phyloP scores from a whole-genome alignment of 1,140 invertebrate species.

The Drosophila sturtevanti region DNA sequence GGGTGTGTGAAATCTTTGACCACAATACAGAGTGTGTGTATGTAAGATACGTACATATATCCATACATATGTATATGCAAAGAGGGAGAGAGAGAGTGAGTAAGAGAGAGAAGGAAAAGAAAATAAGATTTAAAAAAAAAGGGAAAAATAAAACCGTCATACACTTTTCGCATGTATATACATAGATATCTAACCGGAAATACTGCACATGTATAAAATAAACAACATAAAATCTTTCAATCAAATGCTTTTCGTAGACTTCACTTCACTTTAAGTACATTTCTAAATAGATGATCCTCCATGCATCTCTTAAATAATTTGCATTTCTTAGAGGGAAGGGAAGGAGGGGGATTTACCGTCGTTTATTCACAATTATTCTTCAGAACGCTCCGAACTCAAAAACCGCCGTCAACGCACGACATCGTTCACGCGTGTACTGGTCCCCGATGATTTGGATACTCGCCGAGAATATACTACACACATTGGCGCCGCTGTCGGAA shows the following conservation, averaged over 20 bases:
- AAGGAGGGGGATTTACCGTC: conserved; percentile 37
- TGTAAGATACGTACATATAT: too few species aligned
- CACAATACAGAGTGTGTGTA: conserved; percentile 6
- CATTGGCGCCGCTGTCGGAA: conserved; percentile 4
- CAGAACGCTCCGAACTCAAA: conserved; percentile 55
- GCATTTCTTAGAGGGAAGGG: too few species aligned
- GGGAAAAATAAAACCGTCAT: conserved; percentile 20
- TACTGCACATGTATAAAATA: conserved; percentile 3
- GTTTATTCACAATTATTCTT: conserved; percentile 33
- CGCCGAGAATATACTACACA: conserved; percentile 5
- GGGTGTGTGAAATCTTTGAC: conserved; percentile 35
- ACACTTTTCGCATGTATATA: not conserved
- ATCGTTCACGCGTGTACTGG: conserved; percentile 77
- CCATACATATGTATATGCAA: too few species aligned
- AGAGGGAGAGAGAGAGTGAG: too few species aligned
- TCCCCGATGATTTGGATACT: conserved; percentile 42
- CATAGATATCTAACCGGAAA: not conserved
- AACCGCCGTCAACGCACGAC: conserved; percentile 73
- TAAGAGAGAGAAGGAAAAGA: not conserved
- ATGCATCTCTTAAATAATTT: conserved; percentile 30
- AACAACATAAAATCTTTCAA: not conserved
- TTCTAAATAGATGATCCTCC: not conserved
- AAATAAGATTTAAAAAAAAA: too few species aligned
- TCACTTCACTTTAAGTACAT: conserved; percentile 52
- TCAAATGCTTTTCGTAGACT: not conserved